Conservation (phyloP, 30 jellyfish, hydroid and myxozoan genomes). For the Catostylus mosaicus region DNA sequence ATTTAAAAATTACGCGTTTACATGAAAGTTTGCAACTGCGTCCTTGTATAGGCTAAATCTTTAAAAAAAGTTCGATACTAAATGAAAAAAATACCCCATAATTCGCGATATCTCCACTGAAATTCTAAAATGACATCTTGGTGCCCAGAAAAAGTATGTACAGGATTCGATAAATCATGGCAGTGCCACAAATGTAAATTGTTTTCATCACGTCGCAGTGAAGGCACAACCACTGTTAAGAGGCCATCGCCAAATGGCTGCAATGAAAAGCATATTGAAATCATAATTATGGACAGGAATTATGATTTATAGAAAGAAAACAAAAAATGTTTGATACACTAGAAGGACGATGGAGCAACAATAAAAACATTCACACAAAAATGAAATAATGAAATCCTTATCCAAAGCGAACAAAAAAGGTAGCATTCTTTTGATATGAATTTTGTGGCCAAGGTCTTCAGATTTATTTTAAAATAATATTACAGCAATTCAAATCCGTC, state of each 20-base stretch:
- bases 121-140: slow-evolving; percentile 91
- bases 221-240: slow-evolving; percentile 91
- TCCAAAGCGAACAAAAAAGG: too few species aligned
- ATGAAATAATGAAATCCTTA: too few species aligned
- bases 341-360: background rate
- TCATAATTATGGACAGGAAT: background rate
- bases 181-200: slow-evolving; percentile 84
- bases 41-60: too few species aligned
- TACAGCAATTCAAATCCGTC: too few species aligned
- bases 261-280: background rate
- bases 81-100: slow-evolving; percentile 61
- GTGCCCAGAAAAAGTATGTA: slow-evolving; percentile 92
- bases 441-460: too few species aligned
- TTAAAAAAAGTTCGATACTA: too few species aligned
- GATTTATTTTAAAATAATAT: too few species aligned
- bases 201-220: slow-evolving; percentile 85
- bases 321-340: slow-evolving; percentile 3
- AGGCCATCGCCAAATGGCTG: slow-evolving; percentile 99
- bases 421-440: too few species aligned
- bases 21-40: too few species aligned
- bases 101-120: slow-evolving; percentile 86
- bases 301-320: background rate
- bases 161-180: slow-evolving; percentile 77
- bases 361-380: background rate
- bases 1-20: too few species aligned